Conservation (phyloP, 2,888 invertebrate genomes). For the Parnassius apollo region DNA sequence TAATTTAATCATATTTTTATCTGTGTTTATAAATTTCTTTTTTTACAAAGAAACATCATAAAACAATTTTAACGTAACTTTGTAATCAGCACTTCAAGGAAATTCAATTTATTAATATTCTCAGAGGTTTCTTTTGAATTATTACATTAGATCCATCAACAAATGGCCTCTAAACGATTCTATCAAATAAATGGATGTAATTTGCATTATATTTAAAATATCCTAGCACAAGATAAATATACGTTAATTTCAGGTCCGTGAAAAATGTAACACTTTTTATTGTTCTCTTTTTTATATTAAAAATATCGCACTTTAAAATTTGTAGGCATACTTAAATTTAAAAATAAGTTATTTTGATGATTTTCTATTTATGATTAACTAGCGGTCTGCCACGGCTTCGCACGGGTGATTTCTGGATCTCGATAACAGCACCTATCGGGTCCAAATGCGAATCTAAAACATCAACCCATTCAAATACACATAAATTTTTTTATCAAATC, state of each 20-base stretch:
- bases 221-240: slow-evolving; percentile 13
- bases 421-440: too few species aligned
- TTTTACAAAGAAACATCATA: background rate
- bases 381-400: too few species aligned
- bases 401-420: too few species aligned
- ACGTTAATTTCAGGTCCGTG: slow-evolving; percentile 8
- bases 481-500: too few species aligned
- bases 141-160: slow-evolving; percentile 16
- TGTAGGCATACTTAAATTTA: background rate
- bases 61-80: background rate
- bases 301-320: background rate
- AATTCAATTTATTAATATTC: slow-evolving; percentile 17
- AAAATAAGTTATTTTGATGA: background rate
- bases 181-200: slow-evolving; percentile 21
- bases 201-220: slow-evolving; percentile 20
- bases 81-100: slow-evolving; percentile 8
- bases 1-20: too few species aligned
- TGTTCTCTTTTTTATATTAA: background rate
- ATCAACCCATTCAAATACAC: too few species aligned
- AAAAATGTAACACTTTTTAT: background rate
- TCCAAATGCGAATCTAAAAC: too few species aligned
- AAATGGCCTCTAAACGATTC: slow-evolving; percentile 18
- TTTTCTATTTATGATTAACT: too few species aligned
- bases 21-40: too few species aligned
- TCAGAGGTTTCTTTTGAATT: slow-evolving; percentile 13